Evolutionary conservation across 2,113 vertebrate genomes (phyloP), one percentile per base, ranked within the genome.

Genomic region (Ramphastos sulfuratus): DNA sequence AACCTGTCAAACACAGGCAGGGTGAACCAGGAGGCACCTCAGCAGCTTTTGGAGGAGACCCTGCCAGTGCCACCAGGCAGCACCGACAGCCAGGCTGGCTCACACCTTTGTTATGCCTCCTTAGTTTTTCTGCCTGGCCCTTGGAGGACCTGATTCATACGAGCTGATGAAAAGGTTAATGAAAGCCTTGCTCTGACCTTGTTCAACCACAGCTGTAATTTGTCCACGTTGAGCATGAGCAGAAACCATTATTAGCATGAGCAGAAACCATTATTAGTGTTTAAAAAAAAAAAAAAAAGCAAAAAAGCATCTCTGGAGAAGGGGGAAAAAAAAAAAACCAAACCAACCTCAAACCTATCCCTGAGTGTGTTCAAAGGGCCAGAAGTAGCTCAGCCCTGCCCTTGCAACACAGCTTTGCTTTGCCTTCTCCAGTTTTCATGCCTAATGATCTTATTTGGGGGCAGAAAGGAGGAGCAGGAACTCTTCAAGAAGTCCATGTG

Each of bases 1-100:
- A 95, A 99, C 98, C 99, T 99, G 97, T 21, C 17, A 33, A 69
- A 71, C 66, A 95, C 55, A 92, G 48, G 64, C 35, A 1, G 3
- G 54, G 82, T 77, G 69, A 69, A 55, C 16, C 44, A 30, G 70
- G 60, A 93, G 72, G 64, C 74, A 79, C 9, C 76, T 54, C 73
- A 23, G 73, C 33, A 61, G 85, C 85, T 65, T 56, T 46, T 0
- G 0, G 70, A 71, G 82, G 69, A 92, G 89, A 86, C 69, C 92
- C 77, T 0, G 0, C 0, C 0, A 1, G 87, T 70, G 87, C 77
- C 2, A 25, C 25, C 55, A 2, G 5, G 86, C 76, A 23, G 7
- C 78, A 92, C 42, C 5, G 50, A 60, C 7, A 7, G 80, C 82
- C 80, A 80, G 83, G 75, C 87, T 94, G 87, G 64, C 83, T 89